A percentile compares a stretch with the other conserved stretches of the same genome.
Conservation (phyloP, 2,888 invertebrate species). For the Conus canariensis region DNA sequence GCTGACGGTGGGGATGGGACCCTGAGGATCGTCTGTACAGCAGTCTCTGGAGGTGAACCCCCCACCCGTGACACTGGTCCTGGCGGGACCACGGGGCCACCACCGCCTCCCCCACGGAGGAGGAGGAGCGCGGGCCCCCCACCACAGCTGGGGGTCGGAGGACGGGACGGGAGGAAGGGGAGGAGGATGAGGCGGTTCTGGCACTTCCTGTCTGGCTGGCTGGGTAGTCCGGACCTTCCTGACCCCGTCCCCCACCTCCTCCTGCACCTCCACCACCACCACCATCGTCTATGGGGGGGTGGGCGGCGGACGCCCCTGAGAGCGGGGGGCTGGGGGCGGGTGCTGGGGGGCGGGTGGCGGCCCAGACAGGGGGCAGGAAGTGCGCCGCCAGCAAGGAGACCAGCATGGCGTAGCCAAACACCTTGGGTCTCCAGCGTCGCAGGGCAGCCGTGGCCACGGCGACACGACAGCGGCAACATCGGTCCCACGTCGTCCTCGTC, state of each 20-base stretch:
- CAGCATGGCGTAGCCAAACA: conserved; percentile 42
- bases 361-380: conserved; percentile 39
- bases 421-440: conserved; percentile 36
- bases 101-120: background rate
- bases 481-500: conserved; percentile 9
- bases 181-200: background rate
- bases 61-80: conserved; percentile 36
- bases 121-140: background rate
- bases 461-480: conserved; percentile 30
- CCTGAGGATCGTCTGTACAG: conserved; percentile 31
- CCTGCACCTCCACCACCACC: conserved; percentile 15
- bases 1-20: conserved; percentile 30
- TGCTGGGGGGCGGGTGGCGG: conserved; percentile 25
- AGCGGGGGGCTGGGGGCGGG: background rate
- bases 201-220: background rate
- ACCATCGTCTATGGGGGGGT: background rate
- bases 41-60: background rate
- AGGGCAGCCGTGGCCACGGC: conserved; percentile 11
- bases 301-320: conserved; percentile 8
- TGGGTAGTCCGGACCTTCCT: background rate
- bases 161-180: background rate
- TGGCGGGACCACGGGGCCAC: background rate
- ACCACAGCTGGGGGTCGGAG: background rate
- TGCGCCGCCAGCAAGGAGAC: conserved; percentile 36
- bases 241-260: conserved; percentile 11